Conservation (phyloP, 2,888 invertebrate species). For the Eretmocerus hayati region DNA sequence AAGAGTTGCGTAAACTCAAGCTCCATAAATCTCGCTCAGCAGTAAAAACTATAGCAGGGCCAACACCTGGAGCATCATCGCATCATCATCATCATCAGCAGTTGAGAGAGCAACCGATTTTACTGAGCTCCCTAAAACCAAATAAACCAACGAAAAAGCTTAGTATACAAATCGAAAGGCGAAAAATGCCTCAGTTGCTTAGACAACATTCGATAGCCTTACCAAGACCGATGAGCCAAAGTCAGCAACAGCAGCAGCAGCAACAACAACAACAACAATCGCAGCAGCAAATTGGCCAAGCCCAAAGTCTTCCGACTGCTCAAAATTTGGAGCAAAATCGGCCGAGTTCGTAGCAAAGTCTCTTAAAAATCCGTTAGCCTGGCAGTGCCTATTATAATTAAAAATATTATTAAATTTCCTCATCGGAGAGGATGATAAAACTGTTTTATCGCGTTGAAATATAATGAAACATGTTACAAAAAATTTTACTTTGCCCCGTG, state of each 20-base stretch:
- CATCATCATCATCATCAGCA: too few species aligned
- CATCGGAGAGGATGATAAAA: too few species aligned
- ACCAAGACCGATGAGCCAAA: conserved; percentile 11
- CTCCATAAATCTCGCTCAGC: conserved; percentile 23
- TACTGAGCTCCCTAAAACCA: conserved; percentile 34
- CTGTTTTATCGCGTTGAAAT: too few species aligned
- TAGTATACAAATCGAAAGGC: conserved; percentile 30
- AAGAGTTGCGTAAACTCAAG: conserved; percentile 26
- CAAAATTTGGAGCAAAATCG: conserved; percentile 33
- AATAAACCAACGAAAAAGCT: conserved; percentile 32
- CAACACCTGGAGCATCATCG: too few species aligned
- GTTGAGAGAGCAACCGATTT: conserved; percentile 30
- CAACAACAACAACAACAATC: conserved; percentile 12
- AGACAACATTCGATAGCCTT: conserved; percentile 5
- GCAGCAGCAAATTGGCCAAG: neutral
- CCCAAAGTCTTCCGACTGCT: conserved; percentile 39
- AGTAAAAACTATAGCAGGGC: too few species aligned
- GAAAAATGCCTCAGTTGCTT: conserved; percentile 23
- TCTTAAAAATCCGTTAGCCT: too few species aligned
- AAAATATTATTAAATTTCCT: too few species aligned
- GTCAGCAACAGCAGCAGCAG: neutral
- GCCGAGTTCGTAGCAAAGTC: conserved; percentile 26
- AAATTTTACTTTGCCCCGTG: too few species aligned
- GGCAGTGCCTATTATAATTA: too few species aligned
- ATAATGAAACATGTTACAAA: too few species aligned